Base-by-base conservation (phyloP, 2,113 vertebrate genomes). In the Malaclemys terrapin region DNA sequence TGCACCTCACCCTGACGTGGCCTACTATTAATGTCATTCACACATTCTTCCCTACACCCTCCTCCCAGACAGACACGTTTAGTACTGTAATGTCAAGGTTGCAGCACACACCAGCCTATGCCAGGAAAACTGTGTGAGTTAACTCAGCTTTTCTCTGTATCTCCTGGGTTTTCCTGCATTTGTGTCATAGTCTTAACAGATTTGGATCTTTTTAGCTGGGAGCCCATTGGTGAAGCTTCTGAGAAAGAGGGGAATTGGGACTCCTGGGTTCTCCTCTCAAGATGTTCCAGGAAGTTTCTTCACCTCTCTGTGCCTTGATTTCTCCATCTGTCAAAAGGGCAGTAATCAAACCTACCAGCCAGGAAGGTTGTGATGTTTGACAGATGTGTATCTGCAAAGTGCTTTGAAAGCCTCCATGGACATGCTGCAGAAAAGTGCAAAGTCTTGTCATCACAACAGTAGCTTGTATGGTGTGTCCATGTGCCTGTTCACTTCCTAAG, bases 401-500 rank as follows among this genome's bases (percentile, higher is more conserved):
- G 54, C 54, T 10, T 75, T 10, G 31, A 49, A 72, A 76, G 0
- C 49, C 49, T 52, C 72, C 25, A 24, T 3, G 6, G n/a, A 24
- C 7, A 31, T n/a, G 50, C 2, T 3, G 31, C 6, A 9, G 1
- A 57, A 53, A 29, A 56, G 6, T 22, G 4, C 3, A 1, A 25
- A 76, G 29, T 59, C 25, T 59, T 65, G 12, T 35, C 31, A 65
- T 17, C 2, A 1, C 0, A 1, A 16, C n/a, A 72, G 24, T 38
- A 45, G 11, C 22, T 76, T 76, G 20, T 5, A 76, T 57, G 5
- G 29, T 6, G 27, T 47, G 20, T 25, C n/a, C 22, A 10, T 8
- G 47, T 5, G 29, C 72, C 80, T 35, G 10, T 38, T 79, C 16
- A 52, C 84, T 50, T 56, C 83, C 76, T 10, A 75, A 54, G 22